These are phyloP conservation scores for Pterophyllum scalare DNA, from an alignment of 2,113 vertebrate genomes.

Conservation along the genomic window DNA sequence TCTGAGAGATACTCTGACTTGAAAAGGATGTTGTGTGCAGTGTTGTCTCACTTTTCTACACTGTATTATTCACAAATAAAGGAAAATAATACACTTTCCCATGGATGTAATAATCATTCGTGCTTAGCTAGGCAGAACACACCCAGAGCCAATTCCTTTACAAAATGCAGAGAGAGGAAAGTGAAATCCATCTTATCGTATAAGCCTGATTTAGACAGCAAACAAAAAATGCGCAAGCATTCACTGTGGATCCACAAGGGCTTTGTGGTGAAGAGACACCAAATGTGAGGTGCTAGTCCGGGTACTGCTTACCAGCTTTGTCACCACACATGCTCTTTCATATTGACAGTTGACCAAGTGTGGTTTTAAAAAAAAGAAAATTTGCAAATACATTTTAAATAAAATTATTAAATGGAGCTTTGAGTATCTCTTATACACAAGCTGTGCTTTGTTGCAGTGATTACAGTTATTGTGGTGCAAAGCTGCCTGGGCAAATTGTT, in stretches of 20 bases:
- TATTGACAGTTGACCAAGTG: not conserved
- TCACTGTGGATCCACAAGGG: not conserved
- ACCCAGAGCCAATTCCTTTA: conserved; percentile 25
- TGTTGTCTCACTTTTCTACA: not conserved
- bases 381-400: not conserved
- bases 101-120: not conserved
- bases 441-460: not conserved
- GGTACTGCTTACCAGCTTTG: conserved; percentile 2
- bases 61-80: conserved; percentile 8
- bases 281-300: not conserved
- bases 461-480: conserved; percentile 4
- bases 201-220: not conserved
- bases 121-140: conserved; percentile 15
- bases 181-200: conserved; percentile 26
- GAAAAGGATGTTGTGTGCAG: not conserved
- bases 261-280: not conserved
- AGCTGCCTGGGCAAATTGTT: not conserved
- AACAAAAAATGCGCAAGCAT: conserved; percentile 17
- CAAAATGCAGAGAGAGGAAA: conserved; percentile 33
- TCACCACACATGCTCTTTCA: not conserved
- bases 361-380: not conserved
- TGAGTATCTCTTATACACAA: conserved; percentile 9
- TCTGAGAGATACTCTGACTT: not conserved
- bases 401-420: not conserved
- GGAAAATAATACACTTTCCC: conserved; percentile 7